Evolutionary conservation across 2,797 vertebrate species (phyloP).

Genomic region (Melopsittacus undulatus): DNA sequence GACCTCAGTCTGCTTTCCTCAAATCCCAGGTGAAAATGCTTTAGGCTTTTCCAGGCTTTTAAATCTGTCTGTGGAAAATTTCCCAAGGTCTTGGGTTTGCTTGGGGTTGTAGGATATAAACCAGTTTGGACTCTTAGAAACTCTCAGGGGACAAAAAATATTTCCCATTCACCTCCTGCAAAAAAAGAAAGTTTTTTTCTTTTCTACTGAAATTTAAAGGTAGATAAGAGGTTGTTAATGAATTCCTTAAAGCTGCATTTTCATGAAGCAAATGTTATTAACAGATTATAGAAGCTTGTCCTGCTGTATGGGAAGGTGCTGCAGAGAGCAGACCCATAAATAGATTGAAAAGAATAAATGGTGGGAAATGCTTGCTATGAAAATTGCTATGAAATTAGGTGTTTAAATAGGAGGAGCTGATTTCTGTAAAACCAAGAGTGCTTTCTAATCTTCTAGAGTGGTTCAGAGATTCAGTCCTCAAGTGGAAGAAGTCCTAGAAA

Average conservation of each 20-base stretch:
- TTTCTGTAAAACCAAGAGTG: conserved; percentile 21
- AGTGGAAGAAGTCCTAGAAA: not conserved
- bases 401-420: not conserved
- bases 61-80: not conserved
- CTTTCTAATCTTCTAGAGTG: conserved; percentile 6
- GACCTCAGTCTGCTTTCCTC: not conserved
- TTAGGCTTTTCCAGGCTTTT: not conserved
- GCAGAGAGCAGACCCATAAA: not conserved
- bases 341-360: not conserved
- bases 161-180: not conserved
- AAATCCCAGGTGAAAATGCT: not conserved
- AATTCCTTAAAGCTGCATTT: not conserved
- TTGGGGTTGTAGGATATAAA: not conserved
- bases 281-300: not conserved
- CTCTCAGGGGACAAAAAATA: not conserved
- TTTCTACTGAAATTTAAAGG: not conserved
- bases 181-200: not conserved
- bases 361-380: not conserved
- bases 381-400: conserved; percentile 6
- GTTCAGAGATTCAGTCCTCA: not conserved
- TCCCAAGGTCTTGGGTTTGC: not conserved
- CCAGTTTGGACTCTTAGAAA: not conserved
- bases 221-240: not conserved
- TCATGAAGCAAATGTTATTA: not conserved
- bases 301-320: not conserved